Conservation (phyloP, 2,113 vertebrate species). For the Puntigrus tetrazona region DNA sequence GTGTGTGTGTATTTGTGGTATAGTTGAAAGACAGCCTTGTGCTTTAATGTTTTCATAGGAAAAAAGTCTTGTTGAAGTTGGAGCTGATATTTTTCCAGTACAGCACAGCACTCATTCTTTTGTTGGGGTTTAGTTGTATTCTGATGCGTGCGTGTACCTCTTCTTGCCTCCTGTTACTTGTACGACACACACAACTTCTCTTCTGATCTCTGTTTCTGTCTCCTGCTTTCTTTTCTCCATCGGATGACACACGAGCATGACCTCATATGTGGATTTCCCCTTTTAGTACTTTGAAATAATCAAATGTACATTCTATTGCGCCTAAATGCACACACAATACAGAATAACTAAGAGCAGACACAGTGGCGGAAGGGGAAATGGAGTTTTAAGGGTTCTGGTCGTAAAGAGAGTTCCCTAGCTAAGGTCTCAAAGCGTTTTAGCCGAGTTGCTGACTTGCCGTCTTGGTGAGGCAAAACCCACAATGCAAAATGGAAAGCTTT, state of each 20-base stretch:
- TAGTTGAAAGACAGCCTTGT: conserved; percentile 55
- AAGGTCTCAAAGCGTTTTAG: conserved; percentile 19
- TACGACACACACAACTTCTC: background rate
- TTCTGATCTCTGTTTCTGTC: background rate
- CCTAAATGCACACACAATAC: background rate
- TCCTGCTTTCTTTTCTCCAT: background rate
- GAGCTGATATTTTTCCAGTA: conserved; percentile 50
- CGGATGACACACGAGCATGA: background rate
- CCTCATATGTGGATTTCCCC: conserved; percentile 42
- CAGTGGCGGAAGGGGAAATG: conserved; percentile 14
- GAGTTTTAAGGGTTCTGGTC: conserved; percentile 6
- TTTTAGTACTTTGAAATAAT: conserved; percentile 18
- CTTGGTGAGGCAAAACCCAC: conserved; percentile 7
- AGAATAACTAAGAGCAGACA: conserved; percentile 8
- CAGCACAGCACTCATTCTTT: conserved; percentile 34
- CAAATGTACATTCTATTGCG: background rate
- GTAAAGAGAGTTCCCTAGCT: conserved; percentile 22
- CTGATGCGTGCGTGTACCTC: conserved; percentile 1
- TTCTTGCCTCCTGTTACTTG: background rate
- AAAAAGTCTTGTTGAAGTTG: conserved; percentile 53
- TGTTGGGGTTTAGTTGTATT: conserved; percentile 18
- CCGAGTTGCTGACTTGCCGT: background rate
- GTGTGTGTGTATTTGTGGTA: conserved; percentile 13
- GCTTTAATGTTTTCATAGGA: conserved; percentile 53
- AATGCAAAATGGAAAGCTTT: conserved; percentile 20